Evolutionary conservation across 2,888 invertebrate species (phyloP).

Genomic region (Acholoe squamosa): DNA sequence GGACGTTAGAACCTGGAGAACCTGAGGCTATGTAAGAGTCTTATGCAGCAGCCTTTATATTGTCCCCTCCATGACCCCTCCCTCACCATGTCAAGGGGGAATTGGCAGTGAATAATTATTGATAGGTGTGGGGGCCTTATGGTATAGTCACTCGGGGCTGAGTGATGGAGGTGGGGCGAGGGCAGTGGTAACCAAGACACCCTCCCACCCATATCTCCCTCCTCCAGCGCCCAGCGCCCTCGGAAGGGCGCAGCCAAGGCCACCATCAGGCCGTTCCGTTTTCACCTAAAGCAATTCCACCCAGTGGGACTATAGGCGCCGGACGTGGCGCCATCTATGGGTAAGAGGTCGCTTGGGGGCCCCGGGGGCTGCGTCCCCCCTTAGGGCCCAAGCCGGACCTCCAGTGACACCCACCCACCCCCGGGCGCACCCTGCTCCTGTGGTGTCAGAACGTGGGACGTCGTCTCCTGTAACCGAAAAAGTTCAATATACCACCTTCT

Average conservation of each 20-base stretch:
- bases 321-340: background rate
- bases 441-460: background rate
- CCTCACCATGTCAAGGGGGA: background rate
- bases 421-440: background rate
- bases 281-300: background rate
- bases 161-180: background rate
- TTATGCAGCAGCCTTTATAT: background rate
- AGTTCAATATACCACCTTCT: no score
- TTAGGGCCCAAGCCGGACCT: background rate
- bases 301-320: background rate
- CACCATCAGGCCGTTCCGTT: background rate
- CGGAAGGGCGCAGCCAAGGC: background rate
- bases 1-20: background rate
- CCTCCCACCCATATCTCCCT: background rate
- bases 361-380: constrained; percentile 20
- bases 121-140: constrained; percentile 1
- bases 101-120: background rate
- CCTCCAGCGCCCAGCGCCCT: background rate
- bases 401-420: background rate
- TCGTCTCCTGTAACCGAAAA: no score
- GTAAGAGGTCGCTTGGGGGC: background rate
- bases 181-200: background rate
- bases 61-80: background rate
- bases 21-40: background rate
- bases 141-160: constrained; percentile 2